Evolutionary conservation across 1,140 invertebrate genomes (phyloP), one percentile per base, ranked within the genome.

Genomic region (Atta colombica): DNA sequence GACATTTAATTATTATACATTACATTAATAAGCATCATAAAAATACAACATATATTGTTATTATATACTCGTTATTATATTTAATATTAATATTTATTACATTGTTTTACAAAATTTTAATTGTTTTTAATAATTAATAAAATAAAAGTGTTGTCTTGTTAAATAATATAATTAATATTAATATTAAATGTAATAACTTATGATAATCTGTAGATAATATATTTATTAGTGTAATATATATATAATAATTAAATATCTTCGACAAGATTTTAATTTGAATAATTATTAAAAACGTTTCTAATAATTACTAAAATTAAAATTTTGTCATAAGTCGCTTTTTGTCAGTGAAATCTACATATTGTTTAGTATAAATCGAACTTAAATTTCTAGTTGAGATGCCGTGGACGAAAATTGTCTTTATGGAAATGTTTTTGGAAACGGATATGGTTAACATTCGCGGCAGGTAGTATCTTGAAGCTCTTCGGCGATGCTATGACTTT

Each of bases 401-500:
- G 77, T 28, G 82, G 87, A 14, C 81, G 86, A 0, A 92, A 94
- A 81, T 74, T 94, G 21, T 96, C 93, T 85, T 92, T 97, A 58
- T 98, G 97, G 97, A 94, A 94, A 87, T 97, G 97, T 90, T 98
- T 97, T 91, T 95, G 97, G 90, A 95, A 95, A 90, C 97, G 96
- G 71, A 97, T 97, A 89, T 98, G 97, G 97, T 95, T 96, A 63
- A 96, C 97, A 89, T 97, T 98, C 94, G 95, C 96, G 28, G 94
- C 97, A 31, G 97, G 97, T 45, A 98, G 97, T 3, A 82, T 98
- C 65, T 95, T 98, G 78, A 97, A 98, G 92, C 93, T 98, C 31
- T 93, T 97, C n/a, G 97, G 97, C n/a, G 98, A 98, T 94, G 94
- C 97, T 88, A 96, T 97, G 60, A 97, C 97, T 53, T 96, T 98